Conservation (phyloP, 2,888 invertebrate genomes). For the Limnephilus rhombicus region DNA sequence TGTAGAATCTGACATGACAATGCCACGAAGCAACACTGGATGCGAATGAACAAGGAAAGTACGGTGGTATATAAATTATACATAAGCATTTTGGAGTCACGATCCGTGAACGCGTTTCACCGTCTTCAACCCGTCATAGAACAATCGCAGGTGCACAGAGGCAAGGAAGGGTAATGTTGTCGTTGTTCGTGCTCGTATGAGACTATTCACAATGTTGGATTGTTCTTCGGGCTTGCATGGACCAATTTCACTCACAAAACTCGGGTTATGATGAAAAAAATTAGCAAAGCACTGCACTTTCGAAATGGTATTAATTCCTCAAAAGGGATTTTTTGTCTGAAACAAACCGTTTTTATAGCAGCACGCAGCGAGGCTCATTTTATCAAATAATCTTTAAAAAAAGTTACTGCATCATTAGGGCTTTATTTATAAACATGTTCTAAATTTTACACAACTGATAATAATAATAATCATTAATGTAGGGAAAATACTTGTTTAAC, state of each 20-base stretch:
- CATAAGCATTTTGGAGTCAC: conserved; percentile 1
- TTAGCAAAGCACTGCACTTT: background rate
- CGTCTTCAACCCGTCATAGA: conserved; percentile 39
- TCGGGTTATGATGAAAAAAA: background rate
- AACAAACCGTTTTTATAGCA: background rate
- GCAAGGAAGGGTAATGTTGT: conserved; percentile 13
- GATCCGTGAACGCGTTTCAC: conserved; percentile 33
- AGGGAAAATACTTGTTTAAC: no score
- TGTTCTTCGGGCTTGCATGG: background rate
- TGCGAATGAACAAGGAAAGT: conserved; percentile 49
- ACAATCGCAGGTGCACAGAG: conserved; percentile 52
- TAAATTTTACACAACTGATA: no score
- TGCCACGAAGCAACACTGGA: conserved; percentile 36
- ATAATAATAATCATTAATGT: no score
- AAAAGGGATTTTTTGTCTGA: background rate
- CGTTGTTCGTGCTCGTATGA: background rate
- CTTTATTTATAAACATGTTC: no score
- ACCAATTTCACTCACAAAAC: background rate
- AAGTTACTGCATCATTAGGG: no score
- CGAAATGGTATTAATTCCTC: background rate
- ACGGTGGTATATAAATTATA: conserved; percentile 6
- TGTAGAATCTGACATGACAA: conserved; percentile 51
- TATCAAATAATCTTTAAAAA: no score
- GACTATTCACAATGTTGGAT: background rate
- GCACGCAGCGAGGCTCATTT: no score